These are phyloP conservation scores for Apistogramma diplotaenia DNA, from an alignment of 2,113 vertebrate species.

Conservation along the genomic window DNA sequence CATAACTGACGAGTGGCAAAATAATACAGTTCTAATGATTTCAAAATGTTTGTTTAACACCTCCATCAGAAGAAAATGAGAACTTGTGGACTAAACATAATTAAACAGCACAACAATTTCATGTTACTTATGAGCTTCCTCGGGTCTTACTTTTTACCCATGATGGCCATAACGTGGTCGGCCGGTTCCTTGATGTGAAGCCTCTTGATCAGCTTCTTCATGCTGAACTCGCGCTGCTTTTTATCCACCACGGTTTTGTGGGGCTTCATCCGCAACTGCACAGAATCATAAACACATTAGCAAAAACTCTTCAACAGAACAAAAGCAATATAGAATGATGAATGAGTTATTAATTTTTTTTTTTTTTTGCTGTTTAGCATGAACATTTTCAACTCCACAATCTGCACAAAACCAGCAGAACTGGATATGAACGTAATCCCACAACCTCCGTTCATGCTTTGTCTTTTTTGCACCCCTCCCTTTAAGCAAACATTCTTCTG, in stretches of 20 bases:
- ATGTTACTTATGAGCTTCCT: not conserved
- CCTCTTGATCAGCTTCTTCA: constrained; percentile 84
- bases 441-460: not conserved
- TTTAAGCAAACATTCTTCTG: not conserved
- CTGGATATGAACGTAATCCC: not conserved
- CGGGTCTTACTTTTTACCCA: constrained; percentile 81
- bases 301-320: not conserved
- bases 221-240: constrained; percentile 75
- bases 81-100: not conserved
- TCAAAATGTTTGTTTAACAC: no score
- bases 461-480: not conserved
- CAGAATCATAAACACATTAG: not conserved
- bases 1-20: no score
- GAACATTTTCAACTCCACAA: not conserved
- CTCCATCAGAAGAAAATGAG: not conserved
- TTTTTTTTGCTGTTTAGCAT: not conserved
- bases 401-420: not conserved
- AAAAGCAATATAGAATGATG: not conserved
- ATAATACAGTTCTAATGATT: no score
- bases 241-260: constrained; percentile 60
- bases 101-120: not conserved
- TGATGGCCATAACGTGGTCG: constrained; percentile 81
- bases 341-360: not conserved
- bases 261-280: not conserved
- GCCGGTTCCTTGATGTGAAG: constrained; percentile 86